Conservation (phyloP, 2,888 invertebrate species). For the Bellardia bayeri region DNA sequence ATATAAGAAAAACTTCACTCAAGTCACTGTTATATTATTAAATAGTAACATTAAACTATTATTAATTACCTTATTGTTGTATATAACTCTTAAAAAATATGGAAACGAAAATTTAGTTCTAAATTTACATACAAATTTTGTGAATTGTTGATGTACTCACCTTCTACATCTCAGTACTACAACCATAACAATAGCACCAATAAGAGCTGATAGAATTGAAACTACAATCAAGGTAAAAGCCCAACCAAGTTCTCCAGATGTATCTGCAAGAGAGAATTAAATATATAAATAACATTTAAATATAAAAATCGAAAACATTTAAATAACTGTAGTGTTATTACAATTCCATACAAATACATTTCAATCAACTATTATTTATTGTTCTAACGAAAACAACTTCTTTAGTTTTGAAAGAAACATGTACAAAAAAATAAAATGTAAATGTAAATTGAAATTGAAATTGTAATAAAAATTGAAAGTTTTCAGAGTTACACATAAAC, state of each 20-base stretch:
- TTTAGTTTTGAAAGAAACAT: not conserved
- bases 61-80: too few relatives aligned
- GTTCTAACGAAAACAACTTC: not conserved
- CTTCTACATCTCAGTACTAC: conserved; percentile 88
- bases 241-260: conserved; percentile 85
- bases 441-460: conserved; percentile 14
- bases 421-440: conserved; percentile 1
- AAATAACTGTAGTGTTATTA: too few relatives aligned
- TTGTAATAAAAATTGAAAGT: conserved; percentile 11
- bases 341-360: not conserved
- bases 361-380: not conserved
- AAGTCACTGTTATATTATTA: too few relatives aligned
- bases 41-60: too few relatives aligned
- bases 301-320: not conserved
- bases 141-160: conserved; percentile 77
- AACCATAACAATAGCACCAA: conserved; percentile 90
- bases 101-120: not conserved
- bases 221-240: conserved; percentile 89
- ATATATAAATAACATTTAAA: conserved; percentile 8
- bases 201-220: conserved; percentile 89
- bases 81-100: not conserved
- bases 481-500: not conserved
- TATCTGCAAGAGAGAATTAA: conserved; percentile 79
- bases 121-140: not conserved
- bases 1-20: too few relatives aligned